Percentiles rank a stretch among this genome's conserved stretches.
These are phyloP conservation scores for Volucella inanis DNA, from an alignment of 2,888 invertebrate genomes.

Conservation along the genomic window DNA sequence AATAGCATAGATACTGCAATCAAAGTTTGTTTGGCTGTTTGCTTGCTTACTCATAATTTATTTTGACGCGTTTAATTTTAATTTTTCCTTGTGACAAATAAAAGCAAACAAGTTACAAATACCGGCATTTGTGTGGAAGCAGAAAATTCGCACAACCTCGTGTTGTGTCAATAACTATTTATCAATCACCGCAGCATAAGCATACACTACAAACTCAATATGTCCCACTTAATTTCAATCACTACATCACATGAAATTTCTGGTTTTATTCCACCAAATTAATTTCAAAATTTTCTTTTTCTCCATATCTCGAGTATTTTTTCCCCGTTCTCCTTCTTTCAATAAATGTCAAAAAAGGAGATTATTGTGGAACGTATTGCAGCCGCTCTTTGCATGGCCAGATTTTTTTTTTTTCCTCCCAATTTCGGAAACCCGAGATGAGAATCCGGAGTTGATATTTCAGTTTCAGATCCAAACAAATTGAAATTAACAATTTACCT, in stretches of 20 bases:
- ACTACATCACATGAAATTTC: background rate
- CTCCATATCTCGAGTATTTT: slow-evolving; percentile 35
- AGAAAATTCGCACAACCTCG: slow-evolving; percentile 6
- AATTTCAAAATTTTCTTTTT: slow-evolving; percentile 11
- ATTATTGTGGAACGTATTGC: slow-evolving; percentile 62
- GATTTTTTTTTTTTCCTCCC: slow-evolving; percentile 1
- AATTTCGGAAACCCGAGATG: slow-evolving; percentile 26
- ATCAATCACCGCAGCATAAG: background rate
- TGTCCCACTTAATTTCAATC: background rate
- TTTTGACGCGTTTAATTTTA: slow-evolving; percentile 26
- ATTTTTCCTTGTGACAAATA: slow-evolving; percentile 1
- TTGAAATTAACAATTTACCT: slow-evolving; percentile 34
- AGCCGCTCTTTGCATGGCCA: slow-evolving; percentile 65
- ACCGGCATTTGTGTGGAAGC: slow-evolving; percentile 32
- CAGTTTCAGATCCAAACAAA: background rate
- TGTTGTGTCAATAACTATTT: background rate
- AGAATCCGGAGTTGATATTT: background rate
- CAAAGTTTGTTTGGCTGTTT: slow-evolving; percentile 31
- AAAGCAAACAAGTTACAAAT: slow-evolving; percentile 35
- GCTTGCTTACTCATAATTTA: background rate
- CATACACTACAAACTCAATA: background rate
- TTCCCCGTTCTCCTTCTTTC: slow-evolving; percentile 9
- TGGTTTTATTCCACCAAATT: background rate
- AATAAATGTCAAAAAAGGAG: slow-evolving; percentile 42
- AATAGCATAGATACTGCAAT: slow-evolving; percentile 5